A percentile compares a stretch with the other conserved stretches of the same genome.
These are phyloP conservation scores for Hetaerina titia DNA, from an alignment of 2,888 invertebrate species.

Conservation along the genomic window DNA sequence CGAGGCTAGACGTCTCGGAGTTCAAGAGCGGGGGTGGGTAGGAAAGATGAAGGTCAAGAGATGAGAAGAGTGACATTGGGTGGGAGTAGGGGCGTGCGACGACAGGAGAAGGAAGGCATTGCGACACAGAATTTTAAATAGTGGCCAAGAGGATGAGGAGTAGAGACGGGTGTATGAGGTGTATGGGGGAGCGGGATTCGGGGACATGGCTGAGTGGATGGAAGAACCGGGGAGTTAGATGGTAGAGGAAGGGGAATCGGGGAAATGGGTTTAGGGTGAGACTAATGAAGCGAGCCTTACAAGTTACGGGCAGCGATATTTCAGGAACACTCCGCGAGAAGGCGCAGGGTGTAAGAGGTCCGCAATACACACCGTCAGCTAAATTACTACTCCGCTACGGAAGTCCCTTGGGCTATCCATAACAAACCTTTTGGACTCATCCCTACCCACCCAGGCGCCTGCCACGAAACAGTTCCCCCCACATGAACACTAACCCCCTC, in stretches of 20 bases:
- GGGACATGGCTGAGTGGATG: background rate
- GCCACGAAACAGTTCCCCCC: background rate
- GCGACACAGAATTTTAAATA: conserved; percentile 7
- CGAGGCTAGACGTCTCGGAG: background rate
- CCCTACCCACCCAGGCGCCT: background rate
- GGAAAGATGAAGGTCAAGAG: background rate
- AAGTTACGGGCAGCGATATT: conserved; percentile 63
- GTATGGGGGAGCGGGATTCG: no score
- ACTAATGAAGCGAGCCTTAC: conserved; percentile 63
- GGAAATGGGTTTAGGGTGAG: conserved; percentile 47
- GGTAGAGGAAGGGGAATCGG: background rate
- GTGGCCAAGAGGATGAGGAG: background rate
- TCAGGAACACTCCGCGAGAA: conserved; percentile 65
- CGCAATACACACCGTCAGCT: conserved; percentile 64
- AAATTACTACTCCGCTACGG: conserved; percentile 52
- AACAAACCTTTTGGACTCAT: conserved; percentile 58
- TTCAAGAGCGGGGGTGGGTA: background rate
- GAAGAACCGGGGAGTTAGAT: background rate
- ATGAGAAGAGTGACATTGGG: background rate
- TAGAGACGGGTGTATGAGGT: background rate
- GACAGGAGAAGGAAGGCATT: background rate
- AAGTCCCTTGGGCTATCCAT: conserved; percentile 65
- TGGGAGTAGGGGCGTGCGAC: background rate
- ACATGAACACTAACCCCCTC: background rate
- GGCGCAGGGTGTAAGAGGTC: conserved; percentile 62